Evolutionary conservation across 2,113 vertebrate genomes (phyloP).

Genomic region (Leucosticte australis): DNA sequence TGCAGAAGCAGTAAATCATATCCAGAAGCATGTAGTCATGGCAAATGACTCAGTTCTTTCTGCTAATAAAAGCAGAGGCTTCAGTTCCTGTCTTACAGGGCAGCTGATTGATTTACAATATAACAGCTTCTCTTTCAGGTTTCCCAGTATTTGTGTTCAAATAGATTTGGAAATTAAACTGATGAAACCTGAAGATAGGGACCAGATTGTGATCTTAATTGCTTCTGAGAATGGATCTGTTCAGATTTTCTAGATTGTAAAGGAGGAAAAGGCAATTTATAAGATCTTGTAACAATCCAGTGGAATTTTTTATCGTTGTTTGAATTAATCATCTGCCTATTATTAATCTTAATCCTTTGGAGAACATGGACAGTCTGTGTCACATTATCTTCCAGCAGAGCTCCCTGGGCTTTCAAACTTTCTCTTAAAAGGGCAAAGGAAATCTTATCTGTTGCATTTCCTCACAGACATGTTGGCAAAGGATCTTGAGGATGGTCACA

Average conservation of each 20-base stretch:
- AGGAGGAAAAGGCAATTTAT: constrained; percentile 36
- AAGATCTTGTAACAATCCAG: constrained; percentile 7
- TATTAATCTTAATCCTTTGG: constrained; percentile 20
- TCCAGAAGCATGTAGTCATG: constrained; percentile 33
- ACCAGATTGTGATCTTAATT: constrained; percentile 48
- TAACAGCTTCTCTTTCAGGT: constrained; percentile 46
- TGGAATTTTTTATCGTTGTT: constrained; percentile 2
- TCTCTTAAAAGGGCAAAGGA: constrained; percentile 50
- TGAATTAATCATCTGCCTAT: constrained; percentile 44
- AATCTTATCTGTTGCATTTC: constrained; percentile 44
- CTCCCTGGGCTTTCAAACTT: constrained; percentile 36
- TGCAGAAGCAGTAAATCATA: constrained; percentile 39
- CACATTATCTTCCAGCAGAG: constrained; percentile 28
- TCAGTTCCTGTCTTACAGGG: constrained; percentile 41
- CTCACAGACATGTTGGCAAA: background rate
- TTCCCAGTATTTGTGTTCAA: constrained; percentile 43
- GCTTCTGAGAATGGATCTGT: constrained; percentile 28
- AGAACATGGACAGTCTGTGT: background rate
- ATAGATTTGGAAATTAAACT: constrained; percentile 34
- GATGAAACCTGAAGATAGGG: constrained; percentile 27
- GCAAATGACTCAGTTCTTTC: constrained; percentile 46
- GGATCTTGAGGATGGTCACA: constrained; percentile 12
- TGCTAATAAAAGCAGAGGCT: constrained; percentile 45
- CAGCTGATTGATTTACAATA: constrained; percentile 53
- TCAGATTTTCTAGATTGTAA: constrained; percentile 9